Evolutionary conservation across 2,797 vertebrate genomes (phyloP).

Genomic region (Danio jaintianensis): DNA sequence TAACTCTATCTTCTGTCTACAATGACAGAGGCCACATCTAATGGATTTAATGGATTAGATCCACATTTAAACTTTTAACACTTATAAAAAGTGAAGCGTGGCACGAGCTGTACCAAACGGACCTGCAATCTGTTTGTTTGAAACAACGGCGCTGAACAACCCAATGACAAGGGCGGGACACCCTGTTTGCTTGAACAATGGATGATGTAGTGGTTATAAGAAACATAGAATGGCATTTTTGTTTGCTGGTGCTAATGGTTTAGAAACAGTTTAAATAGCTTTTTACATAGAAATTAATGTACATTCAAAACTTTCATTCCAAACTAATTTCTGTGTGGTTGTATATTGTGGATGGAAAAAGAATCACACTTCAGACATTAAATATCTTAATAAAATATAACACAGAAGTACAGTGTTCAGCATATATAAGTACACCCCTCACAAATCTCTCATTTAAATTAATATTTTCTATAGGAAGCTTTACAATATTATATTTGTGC

Average conservation of each 20-base stretch:
- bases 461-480: no score
- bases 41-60: conserved; percentile 14
- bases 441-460: no score
- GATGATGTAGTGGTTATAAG: background rate
- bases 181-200: background rate
- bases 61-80: conserved; percentile 23
- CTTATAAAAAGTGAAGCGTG: background rate
- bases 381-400: no score
- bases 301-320: background rate
- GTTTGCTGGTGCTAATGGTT: background rate
- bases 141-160: background rate
- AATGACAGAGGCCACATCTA: background rate
- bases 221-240: background rate
- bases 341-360: background rate
- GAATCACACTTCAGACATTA: no score
- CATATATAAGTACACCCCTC: no score
- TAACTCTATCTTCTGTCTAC: background rate
- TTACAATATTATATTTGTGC: no score
- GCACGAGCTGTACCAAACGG: background rate
- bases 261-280: background rate
- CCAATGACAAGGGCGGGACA: background rate
- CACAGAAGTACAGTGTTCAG: no score
- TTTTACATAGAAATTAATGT: background rate
- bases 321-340: background rate
- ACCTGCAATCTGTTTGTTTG: conserved; percentile 5